Conservation (phyloP, 2,113 vertebrate species). For the Raja brachyura region DNA sequence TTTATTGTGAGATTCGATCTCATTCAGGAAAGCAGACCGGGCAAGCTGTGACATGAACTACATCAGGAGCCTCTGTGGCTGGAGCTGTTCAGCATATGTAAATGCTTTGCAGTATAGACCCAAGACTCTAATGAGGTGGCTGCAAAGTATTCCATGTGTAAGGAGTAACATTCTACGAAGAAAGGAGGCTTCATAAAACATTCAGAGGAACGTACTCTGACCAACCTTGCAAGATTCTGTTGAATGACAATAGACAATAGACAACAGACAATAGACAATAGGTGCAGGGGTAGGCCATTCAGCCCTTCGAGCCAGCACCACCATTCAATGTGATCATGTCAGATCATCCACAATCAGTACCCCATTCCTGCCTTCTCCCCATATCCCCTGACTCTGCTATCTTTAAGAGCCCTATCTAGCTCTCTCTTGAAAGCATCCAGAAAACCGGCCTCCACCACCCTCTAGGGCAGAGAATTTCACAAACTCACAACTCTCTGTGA, state of each 20-base stretch:
- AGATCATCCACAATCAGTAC: too few relatives aligned
- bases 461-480: too few relatives aligned
- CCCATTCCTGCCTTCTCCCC: too few relatives aligned
- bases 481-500: too few relatives aligned
- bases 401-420: too few relatives aligned
- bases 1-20: conserved; percentile 24
- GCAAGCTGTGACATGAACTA: conserved; percentile 24
- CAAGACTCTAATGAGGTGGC: conserved; percentile 31
- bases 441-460: too few relatives aligned
- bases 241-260: not conserved
- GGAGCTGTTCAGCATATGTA: conserved; percentile 31
- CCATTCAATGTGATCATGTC: too few relatives aligned
- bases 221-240: not conserved
- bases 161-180: not conserved
- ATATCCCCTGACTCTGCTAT: too few relatives aligned
- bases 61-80: not conserved
- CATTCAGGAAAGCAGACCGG: not conserved
- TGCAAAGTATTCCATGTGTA: conserved; percentile 23
- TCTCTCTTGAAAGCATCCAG: too few relatives aligned
- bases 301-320: too few relatives aligned
- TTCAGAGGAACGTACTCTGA: conserved; percentile 19
- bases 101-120: conserved; percentile 25
- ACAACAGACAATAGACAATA: too few relatives aligned
- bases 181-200: not conserved
- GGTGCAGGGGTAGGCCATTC: too few relatives aligned